phyloP scores from a whole-genome alignment of 1,140 invertebrate species.

The Bombus cullumanus region DNA sequence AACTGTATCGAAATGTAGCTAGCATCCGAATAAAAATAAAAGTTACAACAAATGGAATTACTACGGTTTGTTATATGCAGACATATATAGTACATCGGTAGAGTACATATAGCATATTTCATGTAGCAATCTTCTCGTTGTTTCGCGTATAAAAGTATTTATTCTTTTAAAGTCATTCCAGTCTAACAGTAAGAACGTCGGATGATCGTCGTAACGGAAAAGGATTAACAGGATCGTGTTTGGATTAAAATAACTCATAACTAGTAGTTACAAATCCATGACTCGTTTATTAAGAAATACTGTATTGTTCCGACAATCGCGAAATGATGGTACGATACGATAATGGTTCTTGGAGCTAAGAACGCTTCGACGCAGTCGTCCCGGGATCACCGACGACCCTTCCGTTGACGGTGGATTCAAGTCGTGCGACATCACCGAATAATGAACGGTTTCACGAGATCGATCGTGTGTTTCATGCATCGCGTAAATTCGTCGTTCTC shows the following conservation, averaged over 20 bases:
- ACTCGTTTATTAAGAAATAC: constrained; percentile 75
- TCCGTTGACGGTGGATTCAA: neutral
- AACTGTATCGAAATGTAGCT: neutral
- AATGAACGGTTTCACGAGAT: neutral
- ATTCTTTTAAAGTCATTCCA: fast-evolving
- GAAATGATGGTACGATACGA: constrained; percentile 72
- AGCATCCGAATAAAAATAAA: neutral
- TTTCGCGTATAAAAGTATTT: neutral
- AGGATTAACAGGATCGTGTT: neutral
- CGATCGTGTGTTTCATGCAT: neutral
- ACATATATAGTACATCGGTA: no score
- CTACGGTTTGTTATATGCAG: no score
- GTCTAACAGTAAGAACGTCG: neutral
- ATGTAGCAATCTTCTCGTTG: neutral
- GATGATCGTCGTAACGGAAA: neutral
- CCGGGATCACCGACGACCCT: neutral
- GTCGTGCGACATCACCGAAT: neutral
- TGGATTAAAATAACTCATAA: constrained; percentile 16
- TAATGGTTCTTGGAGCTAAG: constrained; percentile 65
- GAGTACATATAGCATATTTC: neutral
- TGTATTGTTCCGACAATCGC: constrained; percentile 70
- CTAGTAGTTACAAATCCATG: constrained; percentile 66
- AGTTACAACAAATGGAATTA: neutral
- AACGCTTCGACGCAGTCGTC: constrained; percentile 52
- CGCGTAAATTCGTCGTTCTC: no score